Base-by-base conservation (phyloP, 2,888 invertebrate species). In the Melolontha melolontha region DNA sequence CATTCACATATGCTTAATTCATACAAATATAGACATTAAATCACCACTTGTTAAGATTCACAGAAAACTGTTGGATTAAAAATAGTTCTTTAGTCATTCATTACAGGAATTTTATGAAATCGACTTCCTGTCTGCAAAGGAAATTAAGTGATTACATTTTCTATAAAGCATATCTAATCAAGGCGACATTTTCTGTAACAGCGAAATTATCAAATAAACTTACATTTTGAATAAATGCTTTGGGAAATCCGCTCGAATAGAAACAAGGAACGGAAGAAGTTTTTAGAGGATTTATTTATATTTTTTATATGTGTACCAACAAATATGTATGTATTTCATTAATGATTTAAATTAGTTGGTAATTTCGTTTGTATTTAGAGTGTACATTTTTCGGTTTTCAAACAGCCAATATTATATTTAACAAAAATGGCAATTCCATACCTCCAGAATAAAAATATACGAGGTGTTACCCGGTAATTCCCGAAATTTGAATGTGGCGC, bases 61-160 rank as follows among this genome's bases (percentile, higher is more conserved):
- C 11, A 17, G 59, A 62, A 62, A 17, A 47, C 14, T 11, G 27
- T 29, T 29, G 47, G 47, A 62, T 42, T 62, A 62, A 47, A 62
- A 62, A 62, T 49, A 47, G 47, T 47, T 62, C 17, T 14, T 62
- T 47, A 62, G 47, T 62, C 59, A 49, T 34, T 47, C 47, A 62
- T 62, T 62, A 62, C 39, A 47, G 47, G 59, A 62, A 62, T 47
- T 62, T 62, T 62, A 62, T 62, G 59, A 62, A 62, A 64, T 64
- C 34, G 42, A 54, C 64, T 64, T 64, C 64, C 64, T 64, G 52
- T 42, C 44, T 54, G 22, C 41, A 64, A 29, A 64, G 64, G 64
- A 64, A 64, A 64, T 64, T 44, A 52, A 64, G 42, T 42, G 64
- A 64, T 64, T 64, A 64, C 52, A 34, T 64, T 64, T 64, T 41